phyloP scores from a whole-genome alignment of 2,797 vertebrate species.

The Poeciliopsis presidionis region DNA sequence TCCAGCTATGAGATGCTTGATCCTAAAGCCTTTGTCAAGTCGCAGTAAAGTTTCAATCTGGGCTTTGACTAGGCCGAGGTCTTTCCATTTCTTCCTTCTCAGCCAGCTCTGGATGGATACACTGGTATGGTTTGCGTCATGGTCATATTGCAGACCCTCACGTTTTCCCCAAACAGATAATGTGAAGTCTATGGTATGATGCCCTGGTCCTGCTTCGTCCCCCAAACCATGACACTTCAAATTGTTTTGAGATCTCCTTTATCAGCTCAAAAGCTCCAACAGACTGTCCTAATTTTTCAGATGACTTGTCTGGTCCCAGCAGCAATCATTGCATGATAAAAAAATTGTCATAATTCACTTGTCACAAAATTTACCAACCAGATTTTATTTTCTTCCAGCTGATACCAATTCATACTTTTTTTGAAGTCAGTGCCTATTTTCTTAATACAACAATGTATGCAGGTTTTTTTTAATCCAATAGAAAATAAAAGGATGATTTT shows the following conservation, averaged over 20 bases:
- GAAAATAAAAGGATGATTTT: background rate
- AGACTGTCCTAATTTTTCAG: background rate
- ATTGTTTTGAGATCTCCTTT: too few species aligned
- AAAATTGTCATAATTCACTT: background rate
- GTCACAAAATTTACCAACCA: background rate
- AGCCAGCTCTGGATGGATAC: too few species aligned
- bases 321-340: background rate
- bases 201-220: too few species aligned
- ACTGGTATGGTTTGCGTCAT: too few species aligned
- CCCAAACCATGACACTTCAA: too few species aligned
- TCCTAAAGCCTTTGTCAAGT: background rate
- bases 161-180: too few species aligned
- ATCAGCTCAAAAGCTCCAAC: too few species aligned
- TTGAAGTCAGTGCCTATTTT: background rate
- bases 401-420: background rate
- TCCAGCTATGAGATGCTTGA: background rate
- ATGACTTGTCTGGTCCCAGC: background rate
- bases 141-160: too few species aligned
- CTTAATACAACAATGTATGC: background rate
- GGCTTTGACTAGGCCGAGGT: background rate
- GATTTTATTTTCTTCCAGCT: background rate
- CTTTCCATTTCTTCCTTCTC: too few species aligned
- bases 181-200: too few species aligned
- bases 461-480: background rate
- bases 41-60: background rate